Base-by-base conservation (phyloP, 2,888 invertebrate species). In the Limnephilus auricula region DNA sequence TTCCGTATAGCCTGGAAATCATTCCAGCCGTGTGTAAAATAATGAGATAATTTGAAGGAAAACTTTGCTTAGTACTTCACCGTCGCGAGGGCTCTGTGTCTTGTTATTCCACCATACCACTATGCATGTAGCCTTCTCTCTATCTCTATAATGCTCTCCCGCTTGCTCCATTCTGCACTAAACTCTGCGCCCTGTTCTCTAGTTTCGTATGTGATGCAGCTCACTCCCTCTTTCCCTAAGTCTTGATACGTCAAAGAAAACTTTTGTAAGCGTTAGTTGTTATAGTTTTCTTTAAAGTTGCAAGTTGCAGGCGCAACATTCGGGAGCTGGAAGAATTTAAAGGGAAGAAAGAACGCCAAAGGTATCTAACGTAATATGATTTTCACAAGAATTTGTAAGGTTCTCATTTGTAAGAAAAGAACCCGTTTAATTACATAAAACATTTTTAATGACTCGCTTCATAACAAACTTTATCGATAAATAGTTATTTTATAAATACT, bases 1-100 rank as follows among this genome's bases (percentile, higher is more conserved):
- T 65, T 65, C 50, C 9, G 80, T 32, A 31, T 80, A 80, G 32
- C 80, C 80, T 80, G 31, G 32, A 80, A 32, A 80, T 80, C 90
- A 92, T 91, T 92, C 89, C 92, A 92, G 79, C 90, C 92, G 83
- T 91, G 90, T 92, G 90, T 91, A 92, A 92, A 92, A 92, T 92
- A 92, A 92, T 90, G 92, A 92, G 92, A 91, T 92, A 90, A 92
- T 83, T 89, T 90, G 45, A 84, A 86, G 87, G 78, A 83, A 90
- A 92, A 89, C 90, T 92, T 92, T 89, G 45, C 37, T 40, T n/a
- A 37, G 89, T 82, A 82, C 82, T 50, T 89, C 82, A 13, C 88
- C 89, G 79, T 89, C 34, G 79, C 79, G 31, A 15, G 45, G 37
- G 37, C 31, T 34, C 31, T 34, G 13, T 86, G 45, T 86, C 65